phyloP scores from a whole-genome alignment of 2,888 invertebrate genomes.

The Liodrosophila aerea region DNA sequence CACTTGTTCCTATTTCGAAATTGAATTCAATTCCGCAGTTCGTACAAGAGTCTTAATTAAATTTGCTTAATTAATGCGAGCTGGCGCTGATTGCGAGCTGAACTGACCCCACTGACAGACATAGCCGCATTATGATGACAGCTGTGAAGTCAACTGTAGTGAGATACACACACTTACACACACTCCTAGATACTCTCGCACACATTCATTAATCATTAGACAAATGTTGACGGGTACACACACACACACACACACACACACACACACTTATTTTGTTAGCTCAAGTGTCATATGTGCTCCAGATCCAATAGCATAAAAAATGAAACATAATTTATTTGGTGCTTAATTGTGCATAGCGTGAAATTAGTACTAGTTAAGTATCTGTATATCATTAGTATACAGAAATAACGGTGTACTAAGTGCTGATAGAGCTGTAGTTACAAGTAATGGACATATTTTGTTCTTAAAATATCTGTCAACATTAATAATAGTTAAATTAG shows the following conservation, averaged over 20 bases:
- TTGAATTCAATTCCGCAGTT: constrained; percentile 33
- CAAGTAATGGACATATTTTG: too few species aligned
- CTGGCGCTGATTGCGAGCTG: constrained; percentile 22
- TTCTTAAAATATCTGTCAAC: too few species aligned
- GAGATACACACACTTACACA: constrained; percentile 9
- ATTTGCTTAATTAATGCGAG: constrained; percentile 43
- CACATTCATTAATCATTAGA: constrained; percentile 63
- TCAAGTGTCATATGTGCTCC: constrained; percentile 66
- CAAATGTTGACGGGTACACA: constrained; percentile 24
- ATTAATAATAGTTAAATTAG: not conserved
- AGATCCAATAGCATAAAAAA: constrained; percentile 30
- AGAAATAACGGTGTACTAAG: not conserved
- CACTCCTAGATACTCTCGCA: constrained; percentile 9
- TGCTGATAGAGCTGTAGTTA: not conserved
- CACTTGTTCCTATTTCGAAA: too few species aligned
- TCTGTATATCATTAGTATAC: not conserved
- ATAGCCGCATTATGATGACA: constrained; percentile 72
- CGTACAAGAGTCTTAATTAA: constrained; percentile 45
- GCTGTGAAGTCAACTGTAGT: constrained; percentile 62
- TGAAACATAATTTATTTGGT: constrained; percentile 46
- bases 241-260: too few species aligned
- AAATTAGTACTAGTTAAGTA: constrained; percentile 1
- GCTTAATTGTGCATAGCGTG: constrained; percentile 55
- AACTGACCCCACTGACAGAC: constrained; percentile 51
- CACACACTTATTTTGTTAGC: constrained; percentile 43